A percentile compares a stretch with the other conserved stretches of the same genome.
Evolutionary conservation across 2,797 vertebrate genomes (phyloP).

Genomic region (Champsocephalus gunnari): DNA sequence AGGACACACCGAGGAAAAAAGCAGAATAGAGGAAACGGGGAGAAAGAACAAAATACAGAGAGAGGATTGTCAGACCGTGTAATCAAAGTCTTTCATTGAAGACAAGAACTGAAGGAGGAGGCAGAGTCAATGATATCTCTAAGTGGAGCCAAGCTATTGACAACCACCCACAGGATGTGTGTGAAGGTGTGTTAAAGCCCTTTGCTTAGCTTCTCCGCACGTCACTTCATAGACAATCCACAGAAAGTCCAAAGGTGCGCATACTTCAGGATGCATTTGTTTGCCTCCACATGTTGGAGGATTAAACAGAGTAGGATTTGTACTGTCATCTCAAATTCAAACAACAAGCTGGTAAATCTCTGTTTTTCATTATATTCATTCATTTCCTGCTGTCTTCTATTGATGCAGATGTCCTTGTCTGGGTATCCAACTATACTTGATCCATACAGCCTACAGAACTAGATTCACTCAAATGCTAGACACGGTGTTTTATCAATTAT

Average conservation of each 20-base stretch:
- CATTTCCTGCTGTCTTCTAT: conserved; percentile 52
- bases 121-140: conserved; percentile 60
- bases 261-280: conserved; percentile 14
- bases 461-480: conserved; percentile 45
- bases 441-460: conserved; percentile 61
- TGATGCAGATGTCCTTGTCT: conserved; percentile 57
- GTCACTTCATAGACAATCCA: conserved; percentile 21
- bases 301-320: conserved; percentile 10
- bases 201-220: conserved; percentile 33
- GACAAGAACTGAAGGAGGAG: conserved; percentile 45
- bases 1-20: conserved; percentile 14
- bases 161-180: conserved; percentile 55
- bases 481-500: conserved; percentile 67
- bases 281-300: conserved; percentile 15
- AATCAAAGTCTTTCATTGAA: conserved; percentile 46
- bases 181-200: conserved; percentile 40
- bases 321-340: conserved; percentile 3
- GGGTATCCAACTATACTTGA: conserved; percentile 44
- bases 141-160: conserved; percentile 56
- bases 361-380: conserved; percentile 48
- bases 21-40: conserved; percentile 2
- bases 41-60: not conserved
- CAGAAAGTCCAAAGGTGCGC: conserved; percentile 10
- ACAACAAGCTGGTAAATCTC: conserved; percentile 7
- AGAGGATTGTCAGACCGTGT: conserved; percentile 21